Base-by-base conservation (phyloP, 2,888 invertebrate genomes). In the Erpobdella octoculata region DNA sequence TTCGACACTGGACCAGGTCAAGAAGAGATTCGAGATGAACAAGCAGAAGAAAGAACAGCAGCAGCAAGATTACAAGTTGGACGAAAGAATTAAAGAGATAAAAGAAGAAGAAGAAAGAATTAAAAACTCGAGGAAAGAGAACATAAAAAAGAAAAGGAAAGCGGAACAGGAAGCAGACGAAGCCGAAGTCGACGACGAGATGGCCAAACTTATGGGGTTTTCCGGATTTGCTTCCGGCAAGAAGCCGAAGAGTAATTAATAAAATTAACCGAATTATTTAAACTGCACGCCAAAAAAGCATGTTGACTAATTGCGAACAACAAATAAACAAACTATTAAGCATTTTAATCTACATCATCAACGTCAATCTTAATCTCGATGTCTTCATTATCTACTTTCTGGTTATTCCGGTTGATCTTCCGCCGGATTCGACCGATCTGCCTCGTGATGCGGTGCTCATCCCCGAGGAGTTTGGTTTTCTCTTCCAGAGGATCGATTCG, bases 41-140 rank as follows among this genome's bases (percentile, higher is more conserved):
- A 97, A 96, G 84, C 90, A 90, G 79, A 95, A 95, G 85, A 85
- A 90, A 80, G 95, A 94, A 83, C 95, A 97, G 79, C 93, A 93
- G 83, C 92, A 91, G 81, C 91, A 92, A 79, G 96, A 97, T 81
- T 96, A 96, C 83, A 93, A 96, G 83, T 87, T 97, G 79, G 92
- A 93, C 75, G 89, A 91, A 73, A 85, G 93, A 79, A 87, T 97
- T 75, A 89, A 91, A 78, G 96, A 97, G 83, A 88, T 96, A 6
- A 91, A 92, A 76, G 96, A 96, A 85, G 95, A 97, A 85, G 96
- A 97, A 81, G 93, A 95, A 73, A 90, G 92, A 78, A 87, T 93
- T 74, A 93, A 92, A 79, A 92, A 93, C 79, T 90, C 92, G 77
- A 86, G 91, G 66, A 88, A 90, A 77, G 95, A 96, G 80, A 90